phyloP scores from a whole-genome alignment of 2,113 vertebrate species.

The Diphyllodes magnificus region DNA sequence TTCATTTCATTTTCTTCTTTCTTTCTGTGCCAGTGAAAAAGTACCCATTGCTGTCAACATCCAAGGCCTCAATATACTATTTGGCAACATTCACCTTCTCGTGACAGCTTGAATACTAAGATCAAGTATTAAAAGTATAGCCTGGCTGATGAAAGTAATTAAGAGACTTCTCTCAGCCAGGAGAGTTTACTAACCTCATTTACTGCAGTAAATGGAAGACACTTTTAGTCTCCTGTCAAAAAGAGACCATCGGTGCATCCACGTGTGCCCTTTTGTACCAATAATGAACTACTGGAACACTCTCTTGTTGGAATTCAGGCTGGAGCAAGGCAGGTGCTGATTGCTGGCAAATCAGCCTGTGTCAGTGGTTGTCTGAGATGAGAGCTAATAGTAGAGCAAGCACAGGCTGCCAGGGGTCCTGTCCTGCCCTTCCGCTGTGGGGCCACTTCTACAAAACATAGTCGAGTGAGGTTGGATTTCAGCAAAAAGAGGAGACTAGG shows the following conservation, averaged over 20 bases:
- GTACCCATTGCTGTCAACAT: background rate
- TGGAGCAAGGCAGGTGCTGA: background rate
- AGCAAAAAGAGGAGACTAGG: background rate
- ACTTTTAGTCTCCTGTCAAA: constrained; percentile 18
- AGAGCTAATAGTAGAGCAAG: background rate
- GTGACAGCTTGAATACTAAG: constrained; percentile 38
- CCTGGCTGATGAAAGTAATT: constrained; percentile 50
- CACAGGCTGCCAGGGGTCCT: background rate
- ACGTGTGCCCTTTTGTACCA: background rate
- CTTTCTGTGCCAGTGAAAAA: constrained; percentile 25
- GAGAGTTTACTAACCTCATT: constrained; percentile 41
- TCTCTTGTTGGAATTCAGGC: background rate
- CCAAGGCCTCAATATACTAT: background rate
- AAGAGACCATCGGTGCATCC: background rate
- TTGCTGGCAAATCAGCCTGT: background rate
- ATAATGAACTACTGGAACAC: background rate
- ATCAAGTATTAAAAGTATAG: constrained; percentile 46
- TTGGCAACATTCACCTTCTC: background rate
- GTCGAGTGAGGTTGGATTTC: accelerated
- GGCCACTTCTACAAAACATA: background rate
- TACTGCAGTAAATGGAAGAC: background rate
- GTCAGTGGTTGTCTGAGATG: background rate
- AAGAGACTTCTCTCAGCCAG: constrained; percentile 37
- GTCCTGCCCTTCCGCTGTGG: background rate
- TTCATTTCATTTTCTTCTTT: constrained; percentile 26